Base-by-base conservation (phyloP, 2,888 invertebrate genomes). In the Aphidius colemani region DNA sequence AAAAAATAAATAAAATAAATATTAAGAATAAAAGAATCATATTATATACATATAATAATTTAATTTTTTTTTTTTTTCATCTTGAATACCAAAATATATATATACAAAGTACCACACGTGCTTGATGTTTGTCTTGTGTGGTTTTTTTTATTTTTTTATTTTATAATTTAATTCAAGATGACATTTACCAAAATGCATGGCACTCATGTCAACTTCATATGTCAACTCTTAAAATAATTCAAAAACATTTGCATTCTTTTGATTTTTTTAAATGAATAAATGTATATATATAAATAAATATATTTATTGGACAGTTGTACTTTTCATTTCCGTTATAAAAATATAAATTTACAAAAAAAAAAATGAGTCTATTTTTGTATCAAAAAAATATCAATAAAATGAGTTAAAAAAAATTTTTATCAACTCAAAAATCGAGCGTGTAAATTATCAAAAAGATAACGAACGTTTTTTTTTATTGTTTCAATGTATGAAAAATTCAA, bases 301-400 rank as follows among this genome's bases (percentile, higher is more conserved):
- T 30, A 30, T 30, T 30, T 30, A 30, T 30, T 30, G 30, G 30
- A 30, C 30, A 30, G 30, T 30, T 40, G 40, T 10, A 43, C 6
- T 9, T 39, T 53, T 8, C 46, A 66, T 64, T 73, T 72, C 70
- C 74, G 72, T 72, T 72, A 74, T 72, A 61, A 69, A 72, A 74
- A 74, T 72, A 70, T 72, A 70, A 40, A n/a, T 10, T 10, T 10
- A 46, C 6, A 46, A 46, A 11, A 46, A 46, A 9, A 7, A 10
- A 46, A 46, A 30, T 30, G 0, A 5, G 5, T 30, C 30, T 30
- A 30, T 30, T 46, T 46, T 46, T 10, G 5, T 10, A 10, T 11
- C 13, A 46, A 3, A 46, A 46, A 46, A 46, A 10, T n/a, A 2
- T 7, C 6, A 46, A 46, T n/a, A 11, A 13, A 45, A 45, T 10